Percentiles rank a stretch among this genome's conserved stretches.
phyloP scores from a whole-genome alignment of 2,888 invertebrate genomes.

The Adela reaumurella region DNA sequence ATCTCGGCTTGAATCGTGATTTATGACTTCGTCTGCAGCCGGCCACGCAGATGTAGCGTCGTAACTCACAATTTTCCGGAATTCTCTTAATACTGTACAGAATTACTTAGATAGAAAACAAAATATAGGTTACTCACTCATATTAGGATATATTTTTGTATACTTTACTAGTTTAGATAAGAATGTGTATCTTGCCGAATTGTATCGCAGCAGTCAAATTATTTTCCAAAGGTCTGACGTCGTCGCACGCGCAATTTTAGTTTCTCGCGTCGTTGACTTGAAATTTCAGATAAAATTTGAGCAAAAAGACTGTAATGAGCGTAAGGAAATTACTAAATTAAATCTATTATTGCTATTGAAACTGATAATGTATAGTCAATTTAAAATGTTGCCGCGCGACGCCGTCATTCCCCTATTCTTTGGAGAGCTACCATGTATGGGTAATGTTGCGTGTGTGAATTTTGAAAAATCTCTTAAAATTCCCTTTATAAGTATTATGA shows the following conservation, averaged over 20 bases:
- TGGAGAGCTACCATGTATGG: neutral
- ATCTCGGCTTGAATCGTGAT: too few relatives aligned
- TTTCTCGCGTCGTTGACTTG: neutral
- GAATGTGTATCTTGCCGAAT: neutral
- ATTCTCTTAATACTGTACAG: neutral
- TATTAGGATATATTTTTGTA: neutral
- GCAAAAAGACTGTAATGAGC: too few relatives aligned
- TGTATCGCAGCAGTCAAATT: neutral
- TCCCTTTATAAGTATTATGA: neutral
- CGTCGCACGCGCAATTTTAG: neutral
- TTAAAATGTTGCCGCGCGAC: too few relatives aligned
- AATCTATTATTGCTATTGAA: too few relatives aligned
- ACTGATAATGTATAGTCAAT: too few relatives aligned
- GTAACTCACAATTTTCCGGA: neutral
- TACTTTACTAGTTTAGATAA: neutral
- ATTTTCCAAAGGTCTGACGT: neutral
- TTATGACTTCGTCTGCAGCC: conserved; percentile 23
- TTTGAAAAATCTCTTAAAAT: neutral
- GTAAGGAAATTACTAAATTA: too few relatives aligned
- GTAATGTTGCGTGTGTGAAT: neutral
- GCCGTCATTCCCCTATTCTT: neutral
- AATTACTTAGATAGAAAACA: neutral
- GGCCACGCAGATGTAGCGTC: conserved; percentile 36
- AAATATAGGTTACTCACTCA: neutral
- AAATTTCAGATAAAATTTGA: too few relatives aligned